Conservation (phyloP, 2,888 invertebrate genomes). For the Catocala sponsa region DNA sequence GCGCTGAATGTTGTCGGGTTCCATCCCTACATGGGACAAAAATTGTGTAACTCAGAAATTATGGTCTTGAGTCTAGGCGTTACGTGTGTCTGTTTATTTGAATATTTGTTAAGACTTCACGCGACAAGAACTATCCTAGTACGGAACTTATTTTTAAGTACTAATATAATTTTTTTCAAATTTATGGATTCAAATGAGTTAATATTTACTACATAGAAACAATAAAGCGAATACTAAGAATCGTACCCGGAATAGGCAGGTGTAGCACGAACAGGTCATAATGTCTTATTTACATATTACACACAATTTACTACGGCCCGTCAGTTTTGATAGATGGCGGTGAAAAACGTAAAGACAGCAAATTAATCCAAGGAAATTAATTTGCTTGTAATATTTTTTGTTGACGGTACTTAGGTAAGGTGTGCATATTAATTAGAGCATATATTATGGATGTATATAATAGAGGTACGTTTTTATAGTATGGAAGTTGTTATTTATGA, state of each 20-base stretch:
- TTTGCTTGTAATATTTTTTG: conserved; percentile 27
- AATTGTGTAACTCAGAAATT: no score
- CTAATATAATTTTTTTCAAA: not conserved
- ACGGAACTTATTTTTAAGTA: no score
- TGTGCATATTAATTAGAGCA: conserved; percentile 13
- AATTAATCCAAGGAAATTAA: conserved; percentile 34
- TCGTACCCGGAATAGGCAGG: conserved; percentile 14
- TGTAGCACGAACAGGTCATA: conserved; percentile 22
- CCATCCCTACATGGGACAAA: no score
- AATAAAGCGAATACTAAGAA: conserved; percentile 2
- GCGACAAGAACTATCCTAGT: no score
- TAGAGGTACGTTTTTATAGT: not conserved
- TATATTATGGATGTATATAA: not conserved
- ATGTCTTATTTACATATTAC: conserved; percentile 48
- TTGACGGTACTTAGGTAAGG: conserved; percentile 19
- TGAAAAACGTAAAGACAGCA: conserved; percentile 32
- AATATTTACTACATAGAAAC: conserved; percentile 2
- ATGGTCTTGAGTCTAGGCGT: no score
- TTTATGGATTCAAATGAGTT: not conserved
- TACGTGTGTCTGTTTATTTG: no score
- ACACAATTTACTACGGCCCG: conserved; percentile 41
- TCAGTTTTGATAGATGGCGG: conserved; percentile 44
- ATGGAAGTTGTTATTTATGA: conserved; percentile 15
- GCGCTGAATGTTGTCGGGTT: no score
- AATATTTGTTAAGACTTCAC: no score